phyloP scores from a whole-genome alignment of 2,113 vertebrate genomes.

The Pachypanchax playfairii region DNA sequence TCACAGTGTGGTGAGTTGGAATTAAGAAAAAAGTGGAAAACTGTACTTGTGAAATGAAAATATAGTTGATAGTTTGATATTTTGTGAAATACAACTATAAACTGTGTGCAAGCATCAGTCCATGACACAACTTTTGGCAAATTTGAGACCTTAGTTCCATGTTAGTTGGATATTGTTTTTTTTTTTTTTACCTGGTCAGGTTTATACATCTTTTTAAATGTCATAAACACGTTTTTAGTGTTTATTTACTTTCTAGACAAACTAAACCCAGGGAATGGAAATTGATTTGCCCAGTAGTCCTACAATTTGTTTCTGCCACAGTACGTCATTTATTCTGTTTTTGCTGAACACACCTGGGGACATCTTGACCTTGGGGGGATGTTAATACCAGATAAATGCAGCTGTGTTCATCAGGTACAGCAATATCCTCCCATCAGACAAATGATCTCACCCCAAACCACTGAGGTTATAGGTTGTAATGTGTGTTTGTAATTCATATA shows the following conservation, averaged over 20 bases:
- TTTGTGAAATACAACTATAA: too few species aligned
- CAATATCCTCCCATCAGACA: constrained; percentile 1
- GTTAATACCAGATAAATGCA: background rate
- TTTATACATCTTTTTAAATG: too few species aligned
- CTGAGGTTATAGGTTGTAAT: background rate
- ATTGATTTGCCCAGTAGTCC: background rate
- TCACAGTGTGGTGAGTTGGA: constrained; percentile 40
- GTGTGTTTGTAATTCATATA: background rate
- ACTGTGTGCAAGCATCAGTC: too few species aligned
- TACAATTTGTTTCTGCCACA: too few species aligned
- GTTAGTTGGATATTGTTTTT: too few species aligned
- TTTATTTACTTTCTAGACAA: background rate
- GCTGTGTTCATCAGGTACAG: background rate
- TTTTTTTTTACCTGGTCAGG: too few species aligned
- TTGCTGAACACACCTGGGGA: constrained; percentile 10
- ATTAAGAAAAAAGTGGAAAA: constrained; percentile 13
- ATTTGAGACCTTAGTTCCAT: too few species aligned
- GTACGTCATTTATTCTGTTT: constrained; percentile 11
- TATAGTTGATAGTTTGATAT: too few species aligned
- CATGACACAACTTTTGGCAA: too few species aligned
- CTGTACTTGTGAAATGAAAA: background rate
- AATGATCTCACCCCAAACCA: background rate
- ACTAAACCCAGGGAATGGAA: constrained; percentile 2
- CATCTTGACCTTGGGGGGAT: constrained; percentile 26
- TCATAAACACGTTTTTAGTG: background rate